Base-by-base conservation (phyloP, 2,888 invertebrate genomes). In the Apeira syringaria region DNA sequence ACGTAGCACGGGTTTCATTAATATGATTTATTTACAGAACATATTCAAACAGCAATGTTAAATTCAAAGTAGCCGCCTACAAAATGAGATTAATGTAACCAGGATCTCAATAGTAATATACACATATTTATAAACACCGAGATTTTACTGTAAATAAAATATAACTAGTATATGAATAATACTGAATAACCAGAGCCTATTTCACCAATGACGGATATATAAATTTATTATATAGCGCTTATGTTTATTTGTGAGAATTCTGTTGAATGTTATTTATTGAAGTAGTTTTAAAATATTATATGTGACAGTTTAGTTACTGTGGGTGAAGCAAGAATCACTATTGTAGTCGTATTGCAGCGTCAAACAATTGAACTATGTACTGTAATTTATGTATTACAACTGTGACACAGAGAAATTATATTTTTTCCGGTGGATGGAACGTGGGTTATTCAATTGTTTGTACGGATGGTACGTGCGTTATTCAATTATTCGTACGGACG, bases 81-180 rank as follows among this genome's bases (percentile, higher is more conserved):
- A 70, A 35, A 67, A 80, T 80, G 88, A 88, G 87, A 87, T 88
- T 88, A 88, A 74, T 53, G 78, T 68, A 83, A 86, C 71, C 79
- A 68, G 74, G 87, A 88, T 88, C 88, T 87, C 88, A 85, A 70
- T 78, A 80, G 75, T 79, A 75, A 77, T 80, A 74, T 66, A 74
- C n/a, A 76, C 71, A 74, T 78, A 80, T 79, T 79, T 81, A 80
- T 76, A 64, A 67, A 69, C 67, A 65, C 65, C 64, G 56, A 53
- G 45, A 56, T 30, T 43, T 44, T 36, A 51, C 32, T 63, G 61
- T 63, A 63, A 47, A 58, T 59, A 63, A 22, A 51, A 35, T 47
- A 44, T 44, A 50, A 36, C 45, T 48, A 56, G 53, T 45, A 56
- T 53, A 52, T 51, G 53, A 53, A 51, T 47, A 35, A 31, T 22